Evolutionary conservation across 2,888 invertebrate species (phyloP).

Genomic region (Choreutis nemorana): DNA sequence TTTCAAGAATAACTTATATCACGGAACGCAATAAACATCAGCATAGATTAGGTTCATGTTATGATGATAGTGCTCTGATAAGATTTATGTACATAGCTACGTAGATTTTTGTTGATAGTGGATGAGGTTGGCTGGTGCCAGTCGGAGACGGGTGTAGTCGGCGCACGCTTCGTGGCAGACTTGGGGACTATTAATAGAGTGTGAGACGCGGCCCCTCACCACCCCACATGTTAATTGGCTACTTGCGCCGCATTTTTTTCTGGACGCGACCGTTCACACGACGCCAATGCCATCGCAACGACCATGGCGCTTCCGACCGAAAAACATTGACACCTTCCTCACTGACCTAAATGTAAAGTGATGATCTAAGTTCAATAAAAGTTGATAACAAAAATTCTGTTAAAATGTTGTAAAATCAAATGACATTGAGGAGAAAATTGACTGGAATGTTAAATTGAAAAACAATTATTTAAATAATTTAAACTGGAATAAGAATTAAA

Average conservation of each 20-base stretch:
- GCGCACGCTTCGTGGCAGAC: slow-evolving; percentile 17
- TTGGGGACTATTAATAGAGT: no score
- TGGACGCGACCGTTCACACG: slow-evolving; percentile 44
- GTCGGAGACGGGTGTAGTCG: slow-evolving; percentile 30
- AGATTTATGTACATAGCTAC: slow-evolving; percentile 26
- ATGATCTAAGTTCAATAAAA: no score
- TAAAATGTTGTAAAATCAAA: no score
- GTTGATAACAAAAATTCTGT: no score
- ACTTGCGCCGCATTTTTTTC: slow-evolving; percentile 56
- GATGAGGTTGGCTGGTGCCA: slow-evolving; percentile 20
- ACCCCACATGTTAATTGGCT: slow-evolving; percentile 58
- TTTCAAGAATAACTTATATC: slow-evolving; percentile 2
- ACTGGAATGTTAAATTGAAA: no score
- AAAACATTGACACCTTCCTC: slow-evolving; percentile 59
- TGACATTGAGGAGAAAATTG: no score
- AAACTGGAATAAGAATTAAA: no score
- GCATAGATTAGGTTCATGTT: no score
- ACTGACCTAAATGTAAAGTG: slow-evolving; percentile 48
- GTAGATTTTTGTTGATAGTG: slow-evolving; percentile 20
- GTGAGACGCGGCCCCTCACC: slow-evolving; percentile 55
- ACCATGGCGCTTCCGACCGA: slow-evolving; percentile 40
- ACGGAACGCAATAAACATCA: slow-evolving; percentile 15
- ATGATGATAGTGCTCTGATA: slow-evolving; percentile 30
- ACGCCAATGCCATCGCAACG: slow-evolving; percentile 45
- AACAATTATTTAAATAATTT: no score